Base-by-base conservation (phyloP, 1,140 invertebrate species). In the Vanessa tameamea region DNA sequence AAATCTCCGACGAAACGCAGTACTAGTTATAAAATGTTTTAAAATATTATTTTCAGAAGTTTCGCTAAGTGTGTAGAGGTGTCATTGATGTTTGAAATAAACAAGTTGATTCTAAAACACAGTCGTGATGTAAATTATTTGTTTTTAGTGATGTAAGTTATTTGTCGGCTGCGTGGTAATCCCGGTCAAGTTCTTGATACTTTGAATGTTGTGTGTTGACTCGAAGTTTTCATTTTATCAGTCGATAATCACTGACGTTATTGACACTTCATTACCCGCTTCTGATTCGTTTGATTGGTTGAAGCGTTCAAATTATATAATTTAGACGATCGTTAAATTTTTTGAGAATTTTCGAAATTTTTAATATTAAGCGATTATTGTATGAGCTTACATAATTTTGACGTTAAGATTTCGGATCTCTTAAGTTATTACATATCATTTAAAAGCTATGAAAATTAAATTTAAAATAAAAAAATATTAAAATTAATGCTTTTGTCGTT, bases 31-130 rank as follows among this genome's bases (percentile, higher is more conserved):
- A 47, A 47, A 61, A 23, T 43, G 9, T 5, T 53, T 53, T 57
- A 23, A 57, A 26, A 4, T 5, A 43, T 43, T 43, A 43, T 43
- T 61, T 31, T 61, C 47, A 11, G 43, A n/a, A n/a, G n/a, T 69
- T 47, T 72, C 69, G 64, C 78, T 83, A 80, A 73, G 81, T 81
- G 81, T 83, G 82, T 82, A 81, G 66, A 72, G 78, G 73, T 72
- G 77, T 78, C 59, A 47, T 70, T 73, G 47, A 31, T 74, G 12
- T 67, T 57, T 23, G 55, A 76, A 74, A 63, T 69, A 64, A 75
- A 67, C 78, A 78, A 72, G 86, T 89, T 88, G 85, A 85, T 87
- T 86, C 83, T 85, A 65, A 82, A 82, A 78, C 85, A 82, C 86
- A 88, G 85, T 88, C 85, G 86, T 82, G 20, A 20, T 20, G 20